Evolutionary conservation across 2,888 invertebrate species (phyloP).

Genomic region (Ormia ochracea): DNA sequence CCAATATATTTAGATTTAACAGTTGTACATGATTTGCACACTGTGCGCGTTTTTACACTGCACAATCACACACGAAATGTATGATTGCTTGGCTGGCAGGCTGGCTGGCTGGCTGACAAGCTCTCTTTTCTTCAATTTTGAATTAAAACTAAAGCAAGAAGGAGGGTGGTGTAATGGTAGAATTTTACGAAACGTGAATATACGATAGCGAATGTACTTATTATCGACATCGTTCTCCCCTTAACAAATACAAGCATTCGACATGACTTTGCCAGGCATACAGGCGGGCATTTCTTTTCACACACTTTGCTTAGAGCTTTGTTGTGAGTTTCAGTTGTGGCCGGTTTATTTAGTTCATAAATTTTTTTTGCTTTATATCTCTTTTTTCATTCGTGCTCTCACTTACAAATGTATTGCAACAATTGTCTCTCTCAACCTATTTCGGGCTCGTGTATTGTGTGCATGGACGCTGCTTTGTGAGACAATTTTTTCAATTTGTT

Average conservation of each 20-base stretch:
- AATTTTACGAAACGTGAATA: constrained; percentile 24
- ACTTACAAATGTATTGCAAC: neutral
- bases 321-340: constrained; percentile 28
- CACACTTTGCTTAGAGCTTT: constrained; percentile 44
- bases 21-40: constrained; percentile 18
- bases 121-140: constrained; percentile 15
- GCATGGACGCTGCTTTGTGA: constrained; percentile 57
- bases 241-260: constrained; percentile 26
- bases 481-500: constrained; percentile 47
- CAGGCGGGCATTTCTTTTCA: constrained; percentile 43
- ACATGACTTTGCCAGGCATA: constrained; percentile 30
- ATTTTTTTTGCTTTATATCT: neutral
- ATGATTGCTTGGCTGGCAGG: neutral
- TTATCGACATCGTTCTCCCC: constrained; percentile 5
- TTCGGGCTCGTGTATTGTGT: constrained; percentile 23
- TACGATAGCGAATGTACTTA: neutral
- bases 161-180: constrained; percentile 30
- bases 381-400: constrained; percentile 14
- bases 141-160: neutral
- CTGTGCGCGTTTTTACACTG: constrained; percentile 2
- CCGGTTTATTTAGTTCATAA: constrained; percentile 36
- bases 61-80: neutral
- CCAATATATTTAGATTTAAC: neutral
- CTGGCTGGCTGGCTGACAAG: neutral
- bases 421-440: constrained; percentile 31